Evolutionary conservation across 2,797 vertebrate genomes (phyloP).

Genomic region (Acrossocheilus wenchowensis): DNA sequence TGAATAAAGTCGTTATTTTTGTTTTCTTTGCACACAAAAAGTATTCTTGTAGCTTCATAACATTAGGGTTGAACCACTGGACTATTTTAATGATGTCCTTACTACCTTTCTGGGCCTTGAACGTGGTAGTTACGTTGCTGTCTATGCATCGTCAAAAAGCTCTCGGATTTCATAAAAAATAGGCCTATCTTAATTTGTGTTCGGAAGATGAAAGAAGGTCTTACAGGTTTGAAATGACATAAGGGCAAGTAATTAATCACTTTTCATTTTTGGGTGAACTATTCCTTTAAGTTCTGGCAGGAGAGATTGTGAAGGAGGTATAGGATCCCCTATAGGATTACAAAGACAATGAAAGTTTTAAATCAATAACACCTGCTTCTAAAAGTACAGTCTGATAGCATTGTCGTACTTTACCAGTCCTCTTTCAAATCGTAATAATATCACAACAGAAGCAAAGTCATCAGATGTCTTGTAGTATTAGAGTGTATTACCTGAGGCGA

Average conservation of each 20-base stretch:
- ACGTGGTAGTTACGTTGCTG: not conserved
- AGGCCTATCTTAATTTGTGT: not conserved
- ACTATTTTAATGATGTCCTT: not conserved
- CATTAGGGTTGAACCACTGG: not conserved
- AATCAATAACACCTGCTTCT: not conserved
- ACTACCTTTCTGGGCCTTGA: not conserved
- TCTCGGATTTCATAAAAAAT: not conserved
- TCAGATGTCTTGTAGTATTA: not conserved
- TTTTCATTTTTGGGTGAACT: not conserved
- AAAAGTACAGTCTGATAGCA: not conserved
- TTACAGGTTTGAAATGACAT: not conserved
- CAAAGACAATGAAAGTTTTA: not conserved
- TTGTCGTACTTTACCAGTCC: not conserved
- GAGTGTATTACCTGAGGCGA: slow-evolving; percentile 83
- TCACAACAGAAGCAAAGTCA: not conserved
- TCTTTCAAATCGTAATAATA: not conserved
- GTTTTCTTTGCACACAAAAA: no score
- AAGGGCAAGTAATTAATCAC: not conserved
- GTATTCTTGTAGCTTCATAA: no score
- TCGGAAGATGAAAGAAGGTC: not conserved
- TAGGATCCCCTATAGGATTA: not conserved
- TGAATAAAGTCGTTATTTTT: no score
- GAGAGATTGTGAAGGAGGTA: not conserved
- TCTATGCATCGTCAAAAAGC: not conserved
- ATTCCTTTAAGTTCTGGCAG: not conserved